Evolutionary conservation across 2,113 vertebrate species (phyloP).

Genomic region (Larimichthys polyactis): DNA sequence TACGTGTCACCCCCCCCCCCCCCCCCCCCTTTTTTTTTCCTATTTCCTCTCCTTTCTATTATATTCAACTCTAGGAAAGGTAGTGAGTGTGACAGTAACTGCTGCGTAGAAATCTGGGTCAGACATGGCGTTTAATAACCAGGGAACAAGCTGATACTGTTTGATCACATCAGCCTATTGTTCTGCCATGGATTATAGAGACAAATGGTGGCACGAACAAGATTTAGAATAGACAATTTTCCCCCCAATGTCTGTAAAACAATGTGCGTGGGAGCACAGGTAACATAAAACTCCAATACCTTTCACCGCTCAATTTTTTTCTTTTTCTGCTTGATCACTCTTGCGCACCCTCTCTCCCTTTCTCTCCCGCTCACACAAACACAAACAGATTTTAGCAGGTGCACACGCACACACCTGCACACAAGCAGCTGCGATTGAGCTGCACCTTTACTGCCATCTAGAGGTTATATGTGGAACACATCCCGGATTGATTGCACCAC

Average conservation of each 20-base stretch:
- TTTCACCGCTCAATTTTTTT: slow-evolving; percentile 46
- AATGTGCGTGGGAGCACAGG: slow-evolving; percentile 64
- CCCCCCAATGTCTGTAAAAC: slow-evolving; percentile 55
- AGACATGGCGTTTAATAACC: slow-evolving; percentile 77
- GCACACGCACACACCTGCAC: slow-evolving; percentile 18
- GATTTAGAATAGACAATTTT: slow-evolving; percentile 68
- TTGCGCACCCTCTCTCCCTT: slow-evolving; percentile 9
- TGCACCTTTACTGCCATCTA: slow-evolving; percentile 82
- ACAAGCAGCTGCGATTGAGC: slow-evolving; percentile 26
- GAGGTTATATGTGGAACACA: slow-evolving; percentile 49
- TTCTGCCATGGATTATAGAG: slow-evolving; percentile 74
- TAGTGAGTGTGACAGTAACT: slow-evolving; percentile 63
- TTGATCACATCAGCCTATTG: slow-evolving; percentile 77
- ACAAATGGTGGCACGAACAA: slow-evolving; percentile 71
- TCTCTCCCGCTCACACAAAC: slow-evolving; percentile 29
- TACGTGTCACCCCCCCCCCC: slow-evolving; percentile 31
- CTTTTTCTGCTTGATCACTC: slow-evolving; percentile 47
- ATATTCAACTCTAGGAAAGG: slow-evolving; percentile 56
- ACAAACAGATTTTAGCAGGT: slow-evolving; percentile 48
- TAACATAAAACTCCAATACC: slow-evolving; percentile 66
- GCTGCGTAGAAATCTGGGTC: slow-evolving; percentile 72
- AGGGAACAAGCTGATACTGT: slow-evolving; percentile 74
- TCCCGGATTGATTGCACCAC: slow-evolving; percentile 10
- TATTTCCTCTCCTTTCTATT: slow-evolving; percentile 33
- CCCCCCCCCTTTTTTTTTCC: slow-evolving; percentile 24